Conservation (phyloP, 1,140 invertebrate genomes). For the Lepidotrigona ventralis region DNA sequence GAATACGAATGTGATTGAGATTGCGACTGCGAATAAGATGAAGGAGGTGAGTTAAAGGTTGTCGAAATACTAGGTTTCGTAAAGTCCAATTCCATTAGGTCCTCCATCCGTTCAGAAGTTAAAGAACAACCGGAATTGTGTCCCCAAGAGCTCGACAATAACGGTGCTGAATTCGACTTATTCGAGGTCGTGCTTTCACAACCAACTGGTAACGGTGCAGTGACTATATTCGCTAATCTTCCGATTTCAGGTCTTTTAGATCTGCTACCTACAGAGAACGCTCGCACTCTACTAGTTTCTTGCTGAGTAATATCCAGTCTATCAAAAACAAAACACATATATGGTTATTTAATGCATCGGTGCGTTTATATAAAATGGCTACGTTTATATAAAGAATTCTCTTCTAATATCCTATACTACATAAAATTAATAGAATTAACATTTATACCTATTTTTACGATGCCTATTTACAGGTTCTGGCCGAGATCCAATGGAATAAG, state of each 20-base stretch:
- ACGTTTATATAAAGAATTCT: background rate
- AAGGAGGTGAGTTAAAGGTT: slow-evolving; percentile 70
- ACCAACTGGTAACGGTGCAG: slow-evolving; percentile 80
- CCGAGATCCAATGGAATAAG: slow-evolving; percentile 93
- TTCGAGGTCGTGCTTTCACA: slow-evolving; percentile 73
- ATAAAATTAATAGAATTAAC: background rate
- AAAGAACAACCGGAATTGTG: slow-evolving; percentile 81
- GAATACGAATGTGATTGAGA: slow-evolving; percentile 71
- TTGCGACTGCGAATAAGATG: slow-evolving; percentile 71
- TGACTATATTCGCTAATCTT: slow-evolving; percentile 79
- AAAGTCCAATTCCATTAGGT: slow-evolving; percentile 91
- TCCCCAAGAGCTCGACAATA: slow-evolving; percentile 79
- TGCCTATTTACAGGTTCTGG: slow-evolving; percentile 81
- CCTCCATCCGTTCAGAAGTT: slow-evolving; percentile 83
- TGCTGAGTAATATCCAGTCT: slow-evolving; percentile 77
- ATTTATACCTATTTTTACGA: slow-evolving; percentile 74
- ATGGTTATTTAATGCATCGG: background rate
- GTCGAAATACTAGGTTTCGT: slow-evolving; percentile 79
- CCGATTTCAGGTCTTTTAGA: slow-evolving; percentile 80
- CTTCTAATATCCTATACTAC: background rate
- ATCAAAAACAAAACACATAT: slow-evolving; percentile 11
- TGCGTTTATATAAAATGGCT: too few species aligned
- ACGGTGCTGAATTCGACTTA: slow-evolving; percentile 78
- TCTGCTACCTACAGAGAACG: slow-evolving; percentile 86
- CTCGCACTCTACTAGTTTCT: slow-evolving; percentile 81